phyloP scores from a whole-genome alignment of 2,113 vertebrate genomes.

The Campylomormyrus numenius region DNA sequence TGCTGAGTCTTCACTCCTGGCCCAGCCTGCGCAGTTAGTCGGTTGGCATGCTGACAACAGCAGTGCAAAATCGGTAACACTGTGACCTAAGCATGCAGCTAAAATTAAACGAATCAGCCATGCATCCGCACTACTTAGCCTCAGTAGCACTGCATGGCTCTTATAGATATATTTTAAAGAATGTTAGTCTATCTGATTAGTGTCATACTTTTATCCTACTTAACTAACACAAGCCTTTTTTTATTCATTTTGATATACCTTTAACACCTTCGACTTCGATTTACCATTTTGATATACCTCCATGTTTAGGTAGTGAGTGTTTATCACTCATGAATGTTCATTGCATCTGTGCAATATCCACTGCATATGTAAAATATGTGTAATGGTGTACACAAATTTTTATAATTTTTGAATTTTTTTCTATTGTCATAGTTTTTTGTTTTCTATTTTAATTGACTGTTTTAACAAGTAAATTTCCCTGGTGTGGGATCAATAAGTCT shows the following conservation, averaged over 20 bases:
- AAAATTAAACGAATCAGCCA: not conserved
- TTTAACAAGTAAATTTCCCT: too few species aligned
- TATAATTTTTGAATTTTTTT: too few species aligned
- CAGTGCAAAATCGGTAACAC: not conserved
- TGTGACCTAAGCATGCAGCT: not conserved
- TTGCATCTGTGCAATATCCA: too few species aligned
- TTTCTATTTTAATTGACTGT: too few species aligned
- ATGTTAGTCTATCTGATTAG: not conserved
- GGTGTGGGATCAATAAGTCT: too few species aligned
- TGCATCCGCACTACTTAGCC: not conserved
- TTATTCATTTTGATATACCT: not conserved
- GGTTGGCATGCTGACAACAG: not conserved
- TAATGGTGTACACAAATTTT: too few species aligned
- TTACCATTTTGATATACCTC: too few species aligned
- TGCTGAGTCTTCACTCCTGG: not conserved
- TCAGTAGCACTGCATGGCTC: not conserved
- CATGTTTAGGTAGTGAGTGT: too few species aligned
- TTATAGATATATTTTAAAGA: not conserved
- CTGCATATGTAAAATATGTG: too few species aligned
- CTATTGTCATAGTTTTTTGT: too few species aligned
- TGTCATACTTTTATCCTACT: not conserved
- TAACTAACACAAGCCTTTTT: not conserved
- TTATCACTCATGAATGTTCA: too few species aligned
- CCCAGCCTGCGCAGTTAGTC: not conserved
- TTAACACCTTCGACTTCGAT: too few species aligned